Evolutionary conservation across 2,888 invertebrate species (phyloP).

Genomic region (Coremacera marginata): DNA sequence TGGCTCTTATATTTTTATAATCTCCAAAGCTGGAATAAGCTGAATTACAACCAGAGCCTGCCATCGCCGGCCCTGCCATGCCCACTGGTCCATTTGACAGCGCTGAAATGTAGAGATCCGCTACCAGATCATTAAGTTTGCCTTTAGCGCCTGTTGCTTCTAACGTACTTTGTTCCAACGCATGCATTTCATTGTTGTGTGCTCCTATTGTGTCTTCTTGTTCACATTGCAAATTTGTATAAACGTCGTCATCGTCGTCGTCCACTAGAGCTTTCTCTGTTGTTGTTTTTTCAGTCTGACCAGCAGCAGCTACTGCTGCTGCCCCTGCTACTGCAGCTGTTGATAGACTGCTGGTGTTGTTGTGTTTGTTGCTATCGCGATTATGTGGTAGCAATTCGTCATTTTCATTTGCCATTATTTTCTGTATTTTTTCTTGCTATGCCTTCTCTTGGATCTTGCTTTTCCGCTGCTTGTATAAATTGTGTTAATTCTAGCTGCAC

Average conservation of each 20-base stretch:
- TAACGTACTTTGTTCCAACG: not conserved
- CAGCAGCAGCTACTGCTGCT: not conserved
- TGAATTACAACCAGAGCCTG: conserved; percentile 14
- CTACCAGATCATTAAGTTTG: conserved; percentile 60
- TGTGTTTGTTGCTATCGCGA: conserved; percentile 42
- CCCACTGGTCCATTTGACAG: conserved; percentile 43
- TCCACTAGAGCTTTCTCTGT: conserved; percentile 14
- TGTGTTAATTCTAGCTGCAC: not conserved
- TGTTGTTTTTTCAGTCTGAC: conserved; percentile 2
- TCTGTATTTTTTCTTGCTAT: not conserved
- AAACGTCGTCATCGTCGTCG: not conserved
- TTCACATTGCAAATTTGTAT: not conserved
- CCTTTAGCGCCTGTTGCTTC: conserved; percentile 40
- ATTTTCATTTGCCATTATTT: conserved; percentile 65
- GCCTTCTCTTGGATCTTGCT: not conserved
- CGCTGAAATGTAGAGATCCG: conserved; percentile 55
- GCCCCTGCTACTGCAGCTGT: conserved; percentile 13
- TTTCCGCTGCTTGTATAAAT: not conserved
- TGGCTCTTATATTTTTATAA: conserved; percentile 58
- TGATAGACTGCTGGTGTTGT: conserved; percentile 46
- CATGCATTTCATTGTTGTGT: not conserved
- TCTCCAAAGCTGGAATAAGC: conserved; percentile 52
- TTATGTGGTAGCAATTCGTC: conserved; percentile 56
- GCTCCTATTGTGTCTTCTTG: not conserved
- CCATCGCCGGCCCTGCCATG: not conserved